Percentiles rank a stretch among this genome's conserved stretches.
These are phyloP conservation scores for Yasuhikotakia modesta DNA, from an alignment of 2,797 vertebrate species.

Conservation along the genomic window DNA sequence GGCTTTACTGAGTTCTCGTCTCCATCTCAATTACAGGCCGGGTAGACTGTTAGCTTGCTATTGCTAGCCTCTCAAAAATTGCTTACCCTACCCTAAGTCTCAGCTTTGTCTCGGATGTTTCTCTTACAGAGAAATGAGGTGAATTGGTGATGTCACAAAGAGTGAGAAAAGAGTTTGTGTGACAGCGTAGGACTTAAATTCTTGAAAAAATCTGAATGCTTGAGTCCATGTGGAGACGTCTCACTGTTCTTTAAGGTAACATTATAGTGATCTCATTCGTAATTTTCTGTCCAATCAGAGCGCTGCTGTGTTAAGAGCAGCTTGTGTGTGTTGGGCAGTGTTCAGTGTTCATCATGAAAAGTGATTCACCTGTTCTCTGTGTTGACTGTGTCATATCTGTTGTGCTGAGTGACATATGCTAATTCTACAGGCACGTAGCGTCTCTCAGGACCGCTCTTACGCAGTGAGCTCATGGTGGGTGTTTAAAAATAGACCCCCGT, in stretches of 20 bases:
- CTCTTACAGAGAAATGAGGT: neutral
- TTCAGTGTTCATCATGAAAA: neutral
- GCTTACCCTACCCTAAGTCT: neutral
- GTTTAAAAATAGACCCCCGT: conserved; percentile 77
- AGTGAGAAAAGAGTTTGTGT: no score
- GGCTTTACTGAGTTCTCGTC: neutral
- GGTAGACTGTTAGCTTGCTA: no score
- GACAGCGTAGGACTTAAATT: no score
- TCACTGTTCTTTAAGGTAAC: neutral
- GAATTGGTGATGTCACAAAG: no score
- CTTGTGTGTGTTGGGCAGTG: conserved; percentile 8
- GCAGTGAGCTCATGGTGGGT: conserved; percentile 71
- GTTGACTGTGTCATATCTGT: conserved; percentile 43
- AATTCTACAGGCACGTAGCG: conserved; percentile 67
- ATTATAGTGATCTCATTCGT: neutral
- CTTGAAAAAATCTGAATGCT: no score
- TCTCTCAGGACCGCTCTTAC: conserved; percentile 71
- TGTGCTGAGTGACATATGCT: conserved; percentile 65
- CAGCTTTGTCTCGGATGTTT: neutral
- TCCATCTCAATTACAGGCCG: neutral
- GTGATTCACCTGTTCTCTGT: neutral
- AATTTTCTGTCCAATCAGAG: neutral
- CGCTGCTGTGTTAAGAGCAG: conserved; percentile 6
- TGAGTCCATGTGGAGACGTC: no score
- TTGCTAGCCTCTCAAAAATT: no score